phyloP scores from a whole-genome alignment of 37 sponge, comb jelly and placozoan genomes.

The Beroe forskalii region DNA sequence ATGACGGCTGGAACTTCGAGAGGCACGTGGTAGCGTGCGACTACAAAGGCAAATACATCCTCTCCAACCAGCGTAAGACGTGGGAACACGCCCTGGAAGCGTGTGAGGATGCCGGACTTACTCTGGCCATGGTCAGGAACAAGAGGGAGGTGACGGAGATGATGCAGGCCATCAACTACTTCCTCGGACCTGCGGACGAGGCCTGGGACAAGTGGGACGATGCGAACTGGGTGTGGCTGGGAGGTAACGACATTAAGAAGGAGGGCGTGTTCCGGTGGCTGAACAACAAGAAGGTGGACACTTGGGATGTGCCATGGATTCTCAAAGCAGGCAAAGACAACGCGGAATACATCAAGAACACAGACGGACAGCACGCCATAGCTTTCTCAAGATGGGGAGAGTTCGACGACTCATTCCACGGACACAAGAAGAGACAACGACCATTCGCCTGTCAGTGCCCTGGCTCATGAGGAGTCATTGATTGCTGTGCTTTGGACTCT shows the following conservation, averaged over 20 bases:
- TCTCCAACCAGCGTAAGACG: not conserved
- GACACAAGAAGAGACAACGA: not conserved
- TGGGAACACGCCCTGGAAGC: not conserved
- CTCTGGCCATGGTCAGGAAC: constrained; percentile 7
- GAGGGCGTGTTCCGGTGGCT: constrained; percentile 10
- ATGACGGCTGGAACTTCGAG: not conserved
- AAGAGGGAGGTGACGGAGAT: constrained; percentile 2
- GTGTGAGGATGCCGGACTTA: constrained; percentile 6
- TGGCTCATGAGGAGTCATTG: not conserved
- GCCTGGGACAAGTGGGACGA: not conserved
- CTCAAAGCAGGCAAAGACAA: constrained; percentile 7
- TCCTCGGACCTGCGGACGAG: constrained; percentile 32
- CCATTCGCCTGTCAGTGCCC: constrained; percentile 65
- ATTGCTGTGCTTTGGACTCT: too few species aligned
- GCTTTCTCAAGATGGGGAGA: constrained; percentile 53
- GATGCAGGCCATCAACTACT: constrained; percentile 7
- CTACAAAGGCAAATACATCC: constrained; percentile 34
- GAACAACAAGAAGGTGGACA: not conserved
- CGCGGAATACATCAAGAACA: not conserved
- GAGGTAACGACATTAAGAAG: constrained; percentile 18
- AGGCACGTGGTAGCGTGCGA: not conserved
- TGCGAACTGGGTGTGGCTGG: constrained; percentile 40
- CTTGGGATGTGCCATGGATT: not conserved
- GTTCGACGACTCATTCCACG: constrained; percentile 30
- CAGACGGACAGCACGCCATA: not conserved